Evolutionary conservation across 2,797 vertebrate genomes (phyloP).

Genomic region (Manis pentadactyla): DNA sequence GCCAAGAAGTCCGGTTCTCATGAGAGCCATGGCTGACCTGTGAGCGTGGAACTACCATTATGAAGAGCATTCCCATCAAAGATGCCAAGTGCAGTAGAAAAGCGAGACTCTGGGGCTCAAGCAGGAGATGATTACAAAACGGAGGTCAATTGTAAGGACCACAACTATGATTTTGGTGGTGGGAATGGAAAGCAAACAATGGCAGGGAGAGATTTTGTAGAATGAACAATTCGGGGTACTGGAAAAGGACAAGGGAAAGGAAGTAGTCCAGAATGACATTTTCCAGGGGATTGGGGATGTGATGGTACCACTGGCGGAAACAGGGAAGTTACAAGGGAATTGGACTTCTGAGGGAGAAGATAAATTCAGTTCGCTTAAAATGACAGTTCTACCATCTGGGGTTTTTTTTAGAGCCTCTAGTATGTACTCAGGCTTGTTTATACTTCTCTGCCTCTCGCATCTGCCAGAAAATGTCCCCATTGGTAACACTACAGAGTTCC

Average conservation of each 20-base stretch:
- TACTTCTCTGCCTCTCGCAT: neutral
- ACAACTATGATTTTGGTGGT: neutral
- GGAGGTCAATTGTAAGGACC: neutral
- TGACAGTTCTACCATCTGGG: neutral
- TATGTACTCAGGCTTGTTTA: neutral
- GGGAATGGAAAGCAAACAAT: neutral
- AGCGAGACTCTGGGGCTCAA: neutral
- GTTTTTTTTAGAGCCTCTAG: neutral
- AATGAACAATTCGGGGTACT: neutral
- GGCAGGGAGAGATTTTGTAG: neutral
- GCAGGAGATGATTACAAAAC: neutral
- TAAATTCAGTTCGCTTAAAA: neutral
- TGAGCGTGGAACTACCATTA: accelerated
- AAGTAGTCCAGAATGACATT: neutral
- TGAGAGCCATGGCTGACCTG: neutral
- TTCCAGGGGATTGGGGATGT: neutral
- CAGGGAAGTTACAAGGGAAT: neutral
- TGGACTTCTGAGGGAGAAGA: neutral
- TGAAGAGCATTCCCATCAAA: neutral
- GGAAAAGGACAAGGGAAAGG: neutral
- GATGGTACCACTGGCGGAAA: neutral
- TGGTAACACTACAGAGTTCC: neutral
- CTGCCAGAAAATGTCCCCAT: neutral
- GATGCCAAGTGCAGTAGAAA: neutral
- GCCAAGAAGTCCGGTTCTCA: neutral